Base-by-base conservation (phyloP, 2,888 invertebrate species). In the Temnothorax unifasciatus region DNA sequence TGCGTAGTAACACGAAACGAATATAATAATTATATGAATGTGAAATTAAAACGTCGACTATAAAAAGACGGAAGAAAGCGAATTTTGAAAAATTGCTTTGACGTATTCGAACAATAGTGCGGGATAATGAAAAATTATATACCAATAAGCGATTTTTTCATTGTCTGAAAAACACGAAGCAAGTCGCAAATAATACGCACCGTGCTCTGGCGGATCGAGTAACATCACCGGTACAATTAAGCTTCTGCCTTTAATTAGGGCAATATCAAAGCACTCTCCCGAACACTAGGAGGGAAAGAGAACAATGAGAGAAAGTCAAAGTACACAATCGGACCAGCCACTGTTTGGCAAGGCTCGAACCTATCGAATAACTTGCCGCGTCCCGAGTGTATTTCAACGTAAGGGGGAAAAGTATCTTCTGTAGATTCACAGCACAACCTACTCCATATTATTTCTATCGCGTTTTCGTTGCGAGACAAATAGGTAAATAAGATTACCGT, bases 111-210 rank as follows among this genome's bases (percentile, higher is more conserved):
- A 38, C 44, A 79, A 50, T 64, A 79, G 64, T 74, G 73, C 41
- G 75, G 59, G 34, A 89, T 41, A 41, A 41, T 87, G 85, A 92
- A 92, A 91, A 91, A 92, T 90, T 90, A 91, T 88, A 86, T 87
- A 91, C 85, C 90, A 92, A 92, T 91, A 66, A 69, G 71, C 82
- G 77, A 83, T 63, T 85, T 86, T 90, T 90, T 89, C 88, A 90
- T 87, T 87, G 84, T 81, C 63, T 34, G 47, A 83, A 57, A 69
- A 79, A 68, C 61, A 76, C 57, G 47, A 38, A 25, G 6, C 59
- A 21, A 64, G n/a, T 8, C 38, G 38, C 64, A 59, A 86, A 76
- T 64, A 84, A 81, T 76, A 41, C 44, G 41, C 41, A 9, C 8
- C 15, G 21, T 5, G n/a, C 34, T 1, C 6, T 52, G 61, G 21